Evolutionary conservation across 2,113 vertebrate genomes (phyloP), one percentile per base, ranked within the genome.

Genomic region (Albula glossodonta): DNA sequence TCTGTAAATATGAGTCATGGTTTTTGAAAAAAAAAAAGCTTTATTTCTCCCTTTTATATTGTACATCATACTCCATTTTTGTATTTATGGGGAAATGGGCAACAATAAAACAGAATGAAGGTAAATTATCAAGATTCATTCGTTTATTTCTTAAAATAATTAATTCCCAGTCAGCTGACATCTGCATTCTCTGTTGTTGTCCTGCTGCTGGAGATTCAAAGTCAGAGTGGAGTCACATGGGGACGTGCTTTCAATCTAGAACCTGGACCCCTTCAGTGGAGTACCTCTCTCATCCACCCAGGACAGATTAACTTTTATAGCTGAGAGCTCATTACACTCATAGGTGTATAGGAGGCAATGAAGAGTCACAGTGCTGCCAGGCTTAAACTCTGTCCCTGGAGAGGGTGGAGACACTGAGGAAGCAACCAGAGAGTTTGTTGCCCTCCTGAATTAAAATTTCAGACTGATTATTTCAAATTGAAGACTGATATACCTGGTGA

Each of bases 321-420:
- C 50, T 82, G 81, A n/a, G 1, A 3, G 19, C 0, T 41, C 56
- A 57, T 82, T 57, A 56, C 81, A 82, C n/a, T 52, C 57, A 57
- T 2, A 1, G 52, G 17, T 31, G 0, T 52, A 11, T 17, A 86
- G 31, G 60, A 49, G 60, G 82, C 85, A 77, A 3, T 1, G 53
- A 60, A 87, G 86, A 25, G 60, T 77, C 86, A 87, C 9, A 25
- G 51, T 70, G 31, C 53, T 83, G 63, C 86, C 81, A 31, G 41
- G 2, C 4, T 57, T 83, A 22, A 83, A 53, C 41, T 87, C 57
- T 53, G 74, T 57, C 12, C 7, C 53, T 83, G 80, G 79, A 57
- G 78, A 49, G 81, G 70, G 31, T 19, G 41, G 53, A 19, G 12
- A 60, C 19, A 7, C 11, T 41, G 19, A 77, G 83, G 2, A 56